Conservation (phyloP, 2,797 vertebrate species). For the Melopsittacus undulatus region DNA sequence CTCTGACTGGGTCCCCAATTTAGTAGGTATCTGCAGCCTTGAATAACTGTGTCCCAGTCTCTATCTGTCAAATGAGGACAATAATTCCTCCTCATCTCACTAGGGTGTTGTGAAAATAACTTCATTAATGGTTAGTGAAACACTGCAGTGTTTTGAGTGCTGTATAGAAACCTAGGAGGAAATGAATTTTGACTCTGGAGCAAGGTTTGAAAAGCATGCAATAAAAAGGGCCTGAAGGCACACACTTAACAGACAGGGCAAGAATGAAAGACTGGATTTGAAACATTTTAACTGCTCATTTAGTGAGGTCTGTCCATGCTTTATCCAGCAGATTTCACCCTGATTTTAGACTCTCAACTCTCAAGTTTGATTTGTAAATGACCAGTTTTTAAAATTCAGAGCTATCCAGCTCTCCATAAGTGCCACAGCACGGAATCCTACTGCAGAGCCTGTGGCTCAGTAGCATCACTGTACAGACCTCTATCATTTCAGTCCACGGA, state of each 20-base stretch:
- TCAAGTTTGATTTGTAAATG: neutral
- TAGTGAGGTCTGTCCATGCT: neutral
- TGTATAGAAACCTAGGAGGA: conserved; percentile 23
- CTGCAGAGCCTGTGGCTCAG: neutral
- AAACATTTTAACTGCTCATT: neutral
- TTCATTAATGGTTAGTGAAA: conserved; percentile 48
- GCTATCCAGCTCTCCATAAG: neutral
- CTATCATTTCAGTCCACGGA: neutral
- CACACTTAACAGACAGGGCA: neutral
- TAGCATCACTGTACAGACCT: neutral
- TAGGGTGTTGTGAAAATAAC: conserved; percentile 27
- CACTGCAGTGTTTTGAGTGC: neutral
- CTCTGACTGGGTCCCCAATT: neutral
- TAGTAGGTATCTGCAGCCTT: neutral
- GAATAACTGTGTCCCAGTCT: neutral
- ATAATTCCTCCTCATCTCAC: conserved; percentile 27
- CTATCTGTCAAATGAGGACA: conserved; percentile 23
- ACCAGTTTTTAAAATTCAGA: neutral
- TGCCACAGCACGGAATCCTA: neutral
- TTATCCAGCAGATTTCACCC: neutral
- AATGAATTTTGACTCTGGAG: conserved; percentile 48
- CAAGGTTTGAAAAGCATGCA: conserved; percentile 37
- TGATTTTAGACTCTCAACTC: neutral
- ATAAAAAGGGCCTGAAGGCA: conserved; percentile 20
- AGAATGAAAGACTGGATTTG: neutral